phyloP scores from a whole-genome alignment of 2,113 vertebrate species.

The Hippocampus mohnikei region DNA sequence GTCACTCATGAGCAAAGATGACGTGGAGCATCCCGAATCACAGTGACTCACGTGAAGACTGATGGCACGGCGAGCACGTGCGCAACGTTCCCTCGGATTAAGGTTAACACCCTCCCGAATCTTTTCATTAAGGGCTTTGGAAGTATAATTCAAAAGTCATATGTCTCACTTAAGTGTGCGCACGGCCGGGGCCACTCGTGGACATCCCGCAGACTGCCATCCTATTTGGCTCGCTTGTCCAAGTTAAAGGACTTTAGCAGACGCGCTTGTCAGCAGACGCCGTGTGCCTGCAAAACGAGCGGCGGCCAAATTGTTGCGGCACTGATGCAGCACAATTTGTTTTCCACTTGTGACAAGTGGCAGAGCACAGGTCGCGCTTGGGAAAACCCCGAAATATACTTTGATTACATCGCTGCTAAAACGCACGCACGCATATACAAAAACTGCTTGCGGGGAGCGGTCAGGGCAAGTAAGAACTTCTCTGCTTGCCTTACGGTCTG shows the following conservation, averaged over 20 bases:
- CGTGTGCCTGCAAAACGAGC: conserved; percentile 19
- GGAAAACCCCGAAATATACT: conserved; percentile 37
- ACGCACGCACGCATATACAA: background rate
- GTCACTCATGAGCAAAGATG: conserved; percentile 30
- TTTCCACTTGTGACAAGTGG: conserved; percentile 41
- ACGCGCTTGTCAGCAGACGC: conserved; percentile 42
- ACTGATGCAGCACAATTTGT: conserved; percentile 55
- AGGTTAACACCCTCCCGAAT: background rate
- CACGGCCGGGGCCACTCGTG: conserved; percentile 27
- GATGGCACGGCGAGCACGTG: conserved; percentile 4
- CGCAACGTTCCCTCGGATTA: conserved; percentile 4
- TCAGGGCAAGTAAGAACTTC: background rate
- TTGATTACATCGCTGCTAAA: conserved; percentile 35
- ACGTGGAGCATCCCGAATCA: conserved; percentile 22
- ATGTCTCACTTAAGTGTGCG: conserved; percentile 15
- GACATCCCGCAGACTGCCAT: conserved; percentile 34
- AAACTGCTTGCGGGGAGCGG: background rate
- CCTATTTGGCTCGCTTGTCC: conserved; percentile 44
- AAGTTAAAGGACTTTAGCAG: conserved; percentile 48
- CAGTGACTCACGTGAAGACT: conserved; percentile 40
- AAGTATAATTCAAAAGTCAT: conserved; percentile 21
- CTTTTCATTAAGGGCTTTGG: conserved; percentile 26
- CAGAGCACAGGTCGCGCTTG: conserved; percentile 27
- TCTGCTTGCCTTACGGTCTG: background rate
- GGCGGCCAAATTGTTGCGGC: conserved; percentile 28